phyloP scores from a whole-genome alignment of 2,888 invertebrate species.

The Odontocerum albicorne region DNA sequence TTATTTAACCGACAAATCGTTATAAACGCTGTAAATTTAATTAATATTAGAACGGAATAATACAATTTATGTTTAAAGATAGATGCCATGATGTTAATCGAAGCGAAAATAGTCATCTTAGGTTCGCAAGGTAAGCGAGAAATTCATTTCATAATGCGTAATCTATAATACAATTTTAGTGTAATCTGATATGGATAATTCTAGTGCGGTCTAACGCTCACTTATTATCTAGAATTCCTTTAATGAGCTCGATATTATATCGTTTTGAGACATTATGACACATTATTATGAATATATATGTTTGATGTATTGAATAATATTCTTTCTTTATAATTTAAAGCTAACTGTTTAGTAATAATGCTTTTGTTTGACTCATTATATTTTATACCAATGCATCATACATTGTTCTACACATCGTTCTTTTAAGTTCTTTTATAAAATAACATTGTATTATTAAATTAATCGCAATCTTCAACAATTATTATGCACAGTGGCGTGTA shows the following conservation, averaged over 20 bases:
- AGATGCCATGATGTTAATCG: slow-evolving; percentile 69
- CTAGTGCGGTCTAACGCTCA: slow-evolving; percentile 9
- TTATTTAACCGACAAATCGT: neutral
- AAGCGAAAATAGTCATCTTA: slow-evolving; percentile 84
- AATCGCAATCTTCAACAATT: too few species aligned
- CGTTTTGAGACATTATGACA: too few species aligned
- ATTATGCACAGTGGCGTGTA: too few species aligned
- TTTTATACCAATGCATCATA: too few species aligned
- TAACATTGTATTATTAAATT: too few species aligned
- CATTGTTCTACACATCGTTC: too few species aligned
- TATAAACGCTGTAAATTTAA: neutral
- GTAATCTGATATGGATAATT: slow-evolving; percentile 19
- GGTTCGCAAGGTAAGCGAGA: slow-evolving; percentile 74
- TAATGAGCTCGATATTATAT: neutral
- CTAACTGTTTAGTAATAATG: too few species aligned
- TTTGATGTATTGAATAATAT: too few species aligned
- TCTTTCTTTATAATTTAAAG: too few species aligned
- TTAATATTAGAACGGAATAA: neutral
- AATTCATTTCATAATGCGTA: slow-evolving; percentile 9
- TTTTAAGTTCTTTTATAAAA: too few species aligned
- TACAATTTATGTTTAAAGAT: slow-evolving; percentile 10
- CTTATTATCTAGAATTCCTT: slow-evolving; percentile 11
- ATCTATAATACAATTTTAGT: slow-evolving; percentile 1
- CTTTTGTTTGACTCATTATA: too few species aligned
- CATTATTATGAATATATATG: too few species aligned